These are phyloP conservation scores for Nudaria mundana DNA, from an alignment of 2,888 invertebrate genomes.

Conservation along the genomic window DNA sequence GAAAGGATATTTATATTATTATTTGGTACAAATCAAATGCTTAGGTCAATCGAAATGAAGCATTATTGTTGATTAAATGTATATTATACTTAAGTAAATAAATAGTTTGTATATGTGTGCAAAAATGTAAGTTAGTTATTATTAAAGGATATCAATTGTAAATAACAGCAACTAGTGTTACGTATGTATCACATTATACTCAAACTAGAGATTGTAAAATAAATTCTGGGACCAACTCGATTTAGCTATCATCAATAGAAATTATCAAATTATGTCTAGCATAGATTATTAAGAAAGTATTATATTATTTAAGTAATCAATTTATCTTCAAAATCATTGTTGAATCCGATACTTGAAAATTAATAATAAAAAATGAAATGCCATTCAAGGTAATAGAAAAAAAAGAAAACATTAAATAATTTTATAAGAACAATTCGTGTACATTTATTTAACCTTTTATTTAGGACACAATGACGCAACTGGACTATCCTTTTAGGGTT, in stretches of 20 bases:
- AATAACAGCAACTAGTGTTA: slow-evolving; percentile 25
- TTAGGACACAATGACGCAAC: neutral
- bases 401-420: slow-evolving; percentile 32
- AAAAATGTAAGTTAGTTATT: slow-evolving; percentile 20
- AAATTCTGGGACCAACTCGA: slow-evolving; percentile 29
- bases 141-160: slow-evolving; percentile 25
- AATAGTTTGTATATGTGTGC: slow-evolving; percentile 35
- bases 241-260: slow-evolving; percentile 12
- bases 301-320: slow-evolving; percentile 18
- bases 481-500: neutral
- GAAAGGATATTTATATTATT: slow-evolving; percentile 34
- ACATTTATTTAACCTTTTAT: slow-evolving; percentile 16
- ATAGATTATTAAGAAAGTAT: slow-evolving; percentile 19
- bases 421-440: slow-evolving; percentile 24
- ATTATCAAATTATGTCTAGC: slow-evolving; percentile 5
- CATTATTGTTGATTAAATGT: slow-evolving; percentile 26
- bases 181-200: slow-evolving; percentile 13
- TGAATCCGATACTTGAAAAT: slow-evolving; percentile 9
- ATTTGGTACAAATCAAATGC: slow-evolving; percentile 48
- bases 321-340: slow-evolving; percentile 14
- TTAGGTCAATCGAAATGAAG: slow-evolving; percentile 25
- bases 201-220: slow-evolving; percentile 17
- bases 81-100: slow-evolving; percentile 23
- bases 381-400: slow-evolving; percentile 15
- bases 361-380: neutral